These are phyloP conservation scores for Lepidochrysops patricia DNA, from an alignment of 2,888 invertebrate genomes.

Conservation along the genomic window DNA sequence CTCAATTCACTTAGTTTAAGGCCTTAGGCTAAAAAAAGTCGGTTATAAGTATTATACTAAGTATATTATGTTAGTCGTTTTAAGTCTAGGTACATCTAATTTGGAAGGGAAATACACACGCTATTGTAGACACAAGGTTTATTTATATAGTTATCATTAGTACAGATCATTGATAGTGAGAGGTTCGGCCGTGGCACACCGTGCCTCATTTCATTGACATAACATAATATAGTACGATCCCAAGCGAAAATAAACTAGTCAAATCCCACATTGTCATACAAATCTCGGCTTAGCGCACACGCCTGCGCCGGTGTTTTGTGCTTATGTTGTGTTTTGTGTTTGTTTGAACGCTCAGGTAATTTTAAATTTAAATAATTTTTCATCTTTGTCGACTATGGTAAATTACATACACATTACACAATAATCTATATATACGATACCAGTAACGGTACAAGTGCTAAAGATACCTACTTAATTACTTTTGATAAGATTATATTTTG, in stretches of 20 bases:
- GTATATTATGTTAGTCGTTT: no score
- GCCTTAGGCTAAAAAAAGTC: no score
- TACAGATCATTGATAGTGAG: conserved; percentile 41
- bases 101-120: neutral
- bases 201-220: conserved; percentile 54
- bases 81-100: neutral
- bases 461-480: no score
- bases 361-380: neutral
- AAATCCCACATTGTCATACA: conserved; percentile 51
- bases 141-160: conserved; percentile 17
- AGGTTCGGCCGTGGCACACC: conserved; percentile 59
- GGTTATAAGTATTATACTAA: neutral
- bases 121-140: neutral
- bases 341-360: neutral
- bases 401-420: no score
- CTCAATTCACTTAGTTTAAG: no score
- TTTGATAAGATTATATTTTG: no score
- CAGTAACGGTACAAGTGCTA: no score
- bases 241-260: conserved; percentile 36
- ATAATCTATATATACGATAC: no score
- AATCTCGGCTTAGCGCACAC: conserved; percentile 25
- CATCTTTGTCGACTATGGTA: neutral
- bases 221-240: conserved; percentile 42
- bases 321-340: conserved; percentile 6
- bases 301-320: conserved; percentile 17